Evolutionary conservation across 2,888 invertebrate genomes (phyloP), one percentile per base, ranked within the genome.

Genomic region (Acleris holmiana): DNA sequence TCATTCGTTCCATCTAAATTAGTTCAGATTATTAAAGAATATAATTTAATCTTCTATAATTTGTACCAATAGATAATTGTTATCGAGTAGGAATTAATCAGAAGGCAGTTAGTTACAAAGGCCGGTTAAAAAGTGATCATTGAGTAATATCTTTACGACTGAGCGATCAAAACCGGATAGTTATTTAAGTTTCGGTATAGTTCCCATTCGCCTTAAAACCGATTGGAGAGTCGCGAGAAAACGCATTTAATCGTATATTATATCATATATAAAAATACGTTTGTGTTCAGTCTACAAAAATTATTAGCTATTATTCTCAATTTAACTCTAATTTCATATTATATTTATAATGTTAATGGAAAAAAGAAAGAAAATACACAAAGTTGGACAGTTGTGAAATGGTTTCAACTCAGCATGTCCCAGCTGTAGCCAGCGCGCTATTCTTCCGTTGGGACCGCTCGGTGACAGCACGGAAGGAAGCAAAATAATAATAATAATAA

Each of bases 121-220:
- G n/a, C 41, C 17, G 15, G 40, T 48, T 64, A 21, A 25, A 29
- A 51, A 40, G 21, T 25, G 58, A 21, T 48, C 29, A 54, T 61
- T 61, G 48, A 58, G 40, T 53, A 59, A 63, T 63, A 47, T 48
- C 47, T 63, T 63, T 49, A 64, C 58, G 58, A 64, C 59, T 53
- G 41, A 48, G 17, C 41, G 58, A 59, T 54, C 48, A 59, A 54
- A 54, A 44, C 44, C n/a, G 44, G 44, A 44, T 44, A 17, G 25
- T 44, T 56, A 54, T 56, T 51, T 53, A 41, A 48, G 19, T 29
- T 46, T 21, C 4, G 58, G 58, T 29, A 2, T 1, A 1, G 19
- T 58, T 54, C 41, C 21, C 29, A 8, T 59, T 48, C 44, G 41
- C 2, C 21, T 10, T 1, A 19, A 29, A 13, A 8, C 21, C 64